These are phyloP conservation scores for Setipinna tenuifilis DNA, from an alignment of 2,797 vertebrate genomes.

Conservation along the genomic window DNA sequence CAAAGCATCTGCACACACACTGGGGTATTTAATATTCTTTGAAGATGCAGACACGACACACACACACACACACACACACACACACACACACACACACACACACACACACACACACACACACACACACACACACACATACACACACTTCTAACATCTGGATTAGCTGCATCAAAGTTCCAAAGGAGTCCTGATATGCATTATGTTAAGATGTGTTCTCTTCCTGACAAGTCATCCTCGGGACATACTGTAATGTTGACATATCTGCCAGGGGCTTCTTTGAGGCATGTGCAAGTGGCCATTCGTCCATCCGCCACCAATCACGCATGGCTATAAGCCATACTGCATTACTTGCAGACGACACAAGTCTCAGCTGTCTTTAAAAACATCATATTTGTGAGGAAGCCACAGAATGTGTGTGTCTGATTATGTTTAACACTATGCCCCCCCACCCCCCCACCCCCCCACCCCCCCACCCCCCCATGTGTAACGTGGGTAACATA, in stretches of 20 bases:
- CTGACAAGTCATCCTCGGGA: too few species aligned
- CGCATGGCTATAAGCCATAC: not conserved
- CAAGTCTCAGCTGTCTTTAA: not conserved
- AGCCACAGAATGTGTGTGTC: not conserved
- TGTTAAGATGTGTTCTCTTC: not conserved
- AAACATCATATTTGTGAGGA: not conserved
- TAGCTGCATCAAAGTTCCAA: not conserved
- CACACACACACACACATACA: conserved; percentile 24
- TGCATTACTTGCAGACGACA: not conserved
- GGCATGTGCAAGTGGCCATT: not conserved
- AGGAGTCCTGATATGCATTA: not conserved
- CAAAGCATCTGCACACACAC: conserved; percentile 3
- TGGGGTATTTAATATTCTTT: not conserved
- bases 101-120: conserved; percentile 33
- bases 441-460: not conserved
- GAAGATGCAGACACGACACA: not conserved
- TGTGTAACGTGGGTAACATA: not conserved
- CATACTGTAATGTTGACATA: not conserved
- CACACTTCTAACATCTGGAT: not conserved
- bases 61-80: conserved; percentile 24
- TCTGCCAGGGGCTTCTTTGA: not conserved
- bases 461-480: too few species aligned
- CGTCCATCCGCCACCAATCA: not conserved
- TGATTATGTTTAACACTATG: not conserved
- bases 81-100: conserved; percentile 34